Base-by-base conservation (phyloP, 2,113 vertebrate genomes). In the Ibidorhyncha struthersii region DNA sequence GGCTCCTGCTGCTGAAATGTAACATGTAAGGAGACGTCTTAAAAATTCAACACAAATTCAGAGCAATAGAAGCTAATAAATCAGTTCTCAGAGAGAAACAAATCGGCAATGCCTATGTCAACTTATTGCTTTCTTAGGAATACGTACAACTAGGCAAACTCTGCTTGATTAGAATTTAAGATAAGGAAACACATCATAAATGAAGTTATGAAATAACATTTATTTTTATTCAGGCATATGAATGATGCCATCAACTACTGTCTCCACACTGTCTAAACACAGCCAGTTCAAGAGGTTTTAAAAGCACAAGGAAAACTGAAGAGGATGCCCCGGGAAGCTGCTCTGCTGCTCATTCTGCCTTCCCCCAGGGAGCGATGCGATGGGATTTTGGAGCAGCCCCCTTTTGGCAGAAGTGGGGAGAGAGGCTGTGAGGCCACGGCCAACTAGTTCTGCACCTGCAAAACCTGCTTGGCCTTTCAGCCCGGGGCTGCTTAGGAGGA, bases 11-110 rank as follows among this genome's bases (percentile, higher is more conserved):
- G 62, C 62, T 91, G 72, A 77, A 82, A 78, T 2, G 23, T 40
- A 91, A 55, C n/a, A 34, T 32, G 78, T 38, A 62, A 90, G 61
- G 62, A 94, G 66, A 73, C 59, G 86, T 70, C 86, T 91, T 72
- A 62, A 86, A 93, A 82, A 59, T 61, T 76, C 47, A 91, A 90
- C 32, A 40, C 69, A 82, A 90, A 94, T 49, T 38, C 49, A 83
- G 52, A 66, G 66, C 62, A 84, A 47, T 1, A 12, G 38, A 82
- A 77, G 81, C 16, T 34, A 30, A 71, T 66, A 77, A 52, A 52
- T 59, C 47, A 82, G 52, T 34, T 92, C 61, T 73, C 65, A 26
- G 21, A 83, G 50, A 53, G 85, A 96, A 95, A 45, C 25, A 89
- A n/a, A 72, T 38, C 0, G 0, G 14, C 17, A 76, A 40, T 27